phyloP scores from a whole-genome alignment of 1,140 invertebrate genomes.

The Hylaeus volcanicus region DNA sequence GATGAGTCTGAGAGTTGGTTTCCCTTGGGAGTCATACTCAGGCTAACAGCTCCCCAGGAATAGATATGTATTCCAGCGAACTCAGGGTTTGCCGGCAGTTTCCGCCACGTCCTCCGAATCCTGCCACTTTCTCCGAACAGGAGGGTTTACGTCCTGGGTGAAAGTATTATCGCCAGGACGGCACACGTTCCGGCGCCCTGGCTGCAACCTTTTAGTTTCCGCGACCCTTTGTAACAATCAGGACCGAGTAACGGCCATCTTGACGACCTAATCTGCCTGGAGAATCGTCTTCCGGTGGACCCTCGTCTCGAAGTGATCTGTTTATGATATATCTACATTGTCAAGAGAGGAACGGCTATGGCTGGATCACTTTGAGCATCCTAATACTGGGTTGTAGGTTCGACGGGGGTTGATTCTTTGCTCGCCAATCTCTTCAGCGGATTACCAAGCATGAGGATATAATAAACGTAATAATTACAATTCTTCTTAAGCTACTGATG shows the following conservation, averaged over 20 bases:
- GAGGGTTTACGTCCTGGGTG: conserved; percentile 64
- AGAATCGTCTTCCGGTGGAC: background rate
- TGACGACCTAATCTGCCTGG: conserved; percentile 24
- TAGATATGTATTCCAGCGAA: conserved; percentile 68
- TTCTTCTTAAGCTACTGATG: too few species aligned
- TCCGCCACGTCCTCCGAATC: conserved; percentile 31
- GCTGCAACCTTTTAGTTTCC: conserved; percentile 35
- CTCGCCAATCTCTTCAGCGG: too few species aligned
- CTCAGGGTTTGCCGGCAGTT: conserved; percentile 42
- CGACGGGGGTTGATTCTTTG: too few species aligned
- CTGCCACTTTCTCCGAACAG: conserved; percentile 64
- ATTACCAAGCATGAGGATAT: too few species aligned
- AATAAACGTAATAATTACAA: too few species aligned
- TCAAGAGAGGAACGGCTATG: background rate
- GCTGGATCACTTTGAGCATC: too few species aligned
- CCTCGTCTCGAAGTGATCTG: background rate
- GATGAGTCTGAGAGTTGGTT: conserved; percentile 76
- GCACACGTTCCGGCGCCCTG: conserved; percentile 8
- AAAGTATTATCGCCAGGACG: conserved; percentile 66
- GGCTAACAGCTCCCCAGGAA: conserved; percentile 74
- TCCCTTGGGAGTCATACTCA: conserved; percentile 74
- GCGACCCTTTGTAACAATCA: conserved; percentile 13
- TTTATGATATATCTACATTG: conserved; percentile 11
- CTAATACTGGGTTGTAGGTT: too few species aligned
- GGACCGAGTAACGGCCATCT: conserved; percentile 1